phyloP scores from a whole-genome alignment of 64 coral and sea anemone species.

The Astreopora myriophthalma region DNA sequence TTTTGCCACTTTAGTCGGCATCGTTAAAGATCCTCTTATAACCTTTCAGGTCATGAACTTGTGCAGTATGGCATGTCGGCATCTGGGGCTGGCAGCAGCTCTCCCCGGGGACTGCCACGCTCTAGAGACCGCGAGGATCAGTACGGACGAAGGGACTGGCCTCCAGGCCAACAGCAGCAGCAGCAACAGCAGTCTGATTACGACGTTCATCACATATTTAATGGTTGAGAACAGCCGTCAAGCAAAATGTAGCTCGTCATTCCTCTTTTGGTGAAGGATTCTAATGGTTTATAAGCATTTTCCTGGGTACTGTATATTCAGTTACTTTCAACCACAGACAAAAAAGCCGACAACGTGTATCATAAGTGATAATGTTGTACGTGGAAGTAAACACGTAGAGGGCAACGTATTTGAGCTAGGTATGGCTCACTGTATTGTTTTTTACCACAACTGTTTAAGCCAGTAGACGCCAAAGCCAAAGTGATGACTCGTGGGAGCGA shows the following conservation, averaged over 20 bases:
- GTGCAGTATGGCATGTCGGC: slow-evolving; percentile 69
- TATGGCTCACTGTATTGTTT: not conserved
- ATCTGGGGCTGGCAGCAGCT: not conserved
- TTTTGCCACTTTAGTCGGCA: not conserved
- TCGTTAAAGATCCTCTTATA: not conserved
- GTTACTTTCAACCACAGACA: not conserved
- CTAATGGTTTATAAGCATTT: not conserved
- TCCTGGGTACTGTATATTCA: not conserved
- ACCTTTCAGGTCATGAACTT: slow-evolving; percentile 21
- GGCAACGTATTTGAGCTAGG: not conserved
- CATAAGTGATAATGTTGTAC: not conserved
- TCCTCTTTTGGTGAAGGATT: not conserved
- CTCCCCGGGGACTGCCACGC: not conserved
- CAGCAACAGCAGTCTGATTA: slow-evolving; percentile 36
- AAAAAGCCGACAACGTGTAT: not conserved
- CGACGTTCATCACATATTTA: slow-evolving; percentile 66
- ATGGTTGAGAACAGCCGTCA: not conserved
- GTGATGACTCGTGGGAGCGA: not conserved
- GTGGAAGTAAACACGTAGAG: not conserved
- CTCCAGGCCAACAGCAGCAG: slow-evolving; percentile 28
- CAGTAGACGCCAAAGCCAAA: not conserved
- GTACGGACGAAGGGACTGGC: slow-evolving; percentile 59
- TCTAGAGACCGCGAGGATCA: not conserved
- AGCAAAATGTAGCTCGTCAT: not conserved
- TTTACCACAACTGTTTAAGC: not conserved